Base-by-base conservation (phyloP, 1,140 invertebrate species). In the Eumeta japonica region DNA sequence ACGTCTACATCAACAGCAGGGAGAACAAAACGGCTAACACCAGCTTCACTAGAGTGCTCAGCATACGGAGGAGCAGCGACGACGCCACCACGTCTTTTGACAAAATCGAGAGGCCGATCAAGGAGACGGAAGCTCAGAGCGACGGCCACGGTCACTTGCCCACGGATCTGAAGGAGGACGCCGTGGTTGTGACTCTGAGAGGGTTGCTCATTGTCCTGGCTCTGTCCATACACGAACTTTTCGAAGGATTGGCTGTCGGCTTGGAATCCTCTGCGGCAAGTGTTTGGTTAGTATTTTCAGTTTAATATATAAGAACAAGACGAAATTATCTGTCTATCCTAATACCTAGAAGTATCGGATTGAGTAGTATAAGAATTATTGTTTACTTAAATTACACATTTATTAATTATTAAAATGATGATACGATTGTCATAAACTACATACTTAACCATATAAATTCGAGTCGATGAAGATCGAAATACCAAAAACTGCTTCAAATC, bases 241-340 rank as follows among this genome's bases (percentile, higher is more conserved):
- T 97, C 55, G 93, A 97, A 78, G 93, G 93, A 4, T 79, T 95
- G 36, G 88, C 92, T 13, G 86, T 95, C 29, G 92, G 92, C 1
- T 72, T 94, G 20, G 90, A 93, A 61, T 71, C 76, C 10, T 80
- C 82, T 1, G 64, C 82, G 9, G 64, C 65, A 3, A 82, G 83
- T 35, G 86, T 93, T 2, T 91, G 88, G 85, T 81, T 77, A 46
- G 61, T 52, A 3, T 29, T 30, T 24, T 24, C n/a, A 7, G 5
- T 7, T n/a, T 24, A 24, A 24, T 24, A n/a, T 24, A 24, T 24
- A n/a, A n/a, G n/a, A n/a, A n/a, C n/a, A n/a, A n/a, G n/a, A n/a
- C n/a, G n/a, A n/a, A n/a, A n/a, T n/a, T n/a, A n/a, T n/a, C n/a
- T n/a, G n/a, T n/a, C n/a, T n/a, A n/a, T n/a, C n/a, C n/a, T n/a